Base-by-base conservation (phyloP, 1,140 invertebrate genomes). In the Matsumurasca onukii region DNA sequence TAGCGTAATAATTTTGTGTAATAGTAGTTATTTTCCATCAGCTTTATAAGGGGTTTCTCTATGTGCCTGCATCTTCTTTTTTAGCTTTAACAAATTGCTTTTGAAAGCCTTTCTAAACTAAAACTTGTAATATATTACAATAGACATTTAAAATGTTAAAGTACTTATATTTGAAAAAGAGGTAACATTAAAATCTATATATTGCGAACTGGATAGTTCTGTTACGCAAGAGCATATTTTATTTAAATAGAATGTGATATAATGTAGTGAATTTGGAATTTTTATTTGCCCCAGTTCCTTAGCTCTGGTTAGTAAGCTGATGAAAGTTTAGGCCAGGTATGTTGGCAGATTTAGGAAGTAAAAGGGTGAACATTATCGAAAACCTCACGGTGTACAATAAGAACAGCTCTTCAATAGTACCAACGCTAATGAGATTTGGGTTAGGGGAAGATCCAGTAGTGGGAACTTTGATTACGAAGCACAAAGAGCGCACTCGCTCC, bases 11-110 rank as follows among this genome's bases (percentile, higher is more conserved):
- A 29, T 5, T 27, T 27, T 22, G 2, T 12, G 9, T 24, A 9
- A 13, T 22, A 13, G 9, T 51, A 25, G 15, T 59, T 59, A 22
- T 29, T 27, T 27, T 25, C 9, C 15, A 29, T 59, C 30, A 59
- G 55, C 55, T 59, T 59, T 59, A 5, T 29, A 27, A 59, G 55
- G 55, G 25, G 15, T 59, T 25, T 27, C 55, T 59, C 55, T 27
- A 59, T 59, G 55, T 59, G 55, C 55, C 55, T 59, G 55, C 55
- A 27, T 5, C 30, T 59, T 12, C 5, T 39, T 59, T 59, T 59
- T 29, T 13, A 59, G 55, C 55, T 59, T 59, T 59, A 59, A 59
- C 30, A 27, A 27, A 27, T 25, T 59, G 5, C 5, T 17, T 39
- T 5, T 39, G 34, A 17, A 39, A 39, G 34, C 5, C 34, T 9